Base-by-base conservation (phyloP, 2,888 invertebrate genomes). In the Pegoplata infirma region DNA sequence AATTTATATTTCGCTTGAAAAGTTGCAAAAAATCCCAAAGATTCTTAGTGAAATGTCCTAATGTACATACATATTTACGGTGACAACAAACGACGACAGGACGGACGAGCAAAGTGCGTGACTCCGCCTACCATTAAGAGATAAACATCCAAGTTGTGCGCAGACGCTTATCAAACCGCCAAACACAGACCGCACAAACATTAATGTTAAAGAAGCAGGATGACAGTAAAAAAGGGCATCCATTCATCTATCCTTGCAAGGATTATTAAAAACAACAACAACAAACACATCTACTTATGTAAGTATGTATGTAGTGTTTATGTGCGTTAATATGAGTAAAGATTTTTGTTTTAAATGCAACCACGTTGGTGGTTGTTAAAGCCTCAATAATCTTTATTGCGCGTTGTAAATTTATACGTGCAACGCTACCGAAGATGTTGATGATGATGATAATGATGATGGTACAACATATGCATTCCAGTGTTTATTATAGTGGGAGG, bases 121-220 rank as follows among this genome's bases (percentile, higher is more conserved):
- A 82, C 84, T 83, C 84, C 85, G 84, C 85, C 85, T 77, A 79
- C 80, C 58, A 73, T 49, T 58, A 66, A 74, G 66, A 82, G 82
- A 83, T 83, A 82, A 82, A 76, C 63, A 53, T 73, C 25, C 40
- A 49, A 64, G 74, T 75, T 71, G 61, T 80, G 81, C 73, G 76
- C 80, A 76, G 68, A 19, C 73, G 68, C 75, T 80, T 80, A 61
- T 80, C 77, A 73, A 73, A 76, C 68, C 76, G 75, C 46, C 69
- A 78, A 76, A 73, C 63, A 80, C 58, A 81, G 80, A 84, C 82
- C 81, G 61, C 81, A 82, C 76, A 79, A 81, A 80, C 83, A 2
- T 1, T 19, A 32, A 23, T 59, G 47, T n/a, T 47, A 64, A 86
- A 83, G 81, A 83, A 81, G 76, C 73, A 80, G 55, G 73, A 73